These are phyloP conservation scores for Sylvilagus bachmani DNA, from an alignment of 2,113 vertebrate species.

Conservation along the genomic window DNA sequence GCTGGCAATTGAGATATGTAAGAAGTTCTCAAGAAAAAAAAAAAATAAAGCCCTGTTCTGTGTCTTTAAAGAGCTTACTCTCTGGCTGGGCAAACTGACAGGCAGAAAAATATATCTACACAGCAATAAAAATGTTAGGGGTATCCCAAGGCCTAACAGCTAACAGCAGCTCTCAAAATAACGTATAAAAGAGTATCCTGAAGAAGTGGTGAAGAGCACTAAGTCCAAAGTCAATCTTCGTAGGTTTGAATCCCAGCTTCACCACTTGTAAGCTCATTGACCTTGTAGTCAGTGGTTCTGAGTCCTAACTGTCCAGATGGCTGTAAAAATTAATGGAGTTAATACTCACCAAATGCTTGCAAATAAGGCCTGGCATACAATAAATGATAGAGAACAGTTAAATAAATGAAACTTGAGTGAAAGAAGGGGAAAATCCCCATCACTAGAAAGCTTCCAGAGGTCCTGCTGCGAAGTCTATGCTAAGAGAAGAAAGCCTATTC, in stretches of 20 bases:
- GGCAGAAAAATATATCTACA: not conserved
- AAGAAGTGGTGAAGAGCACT: not conserved
- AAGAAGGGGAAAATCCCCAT: not conserved
- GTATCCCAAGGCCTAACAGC: too few relatives aligned
- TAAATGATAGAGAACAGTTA: not conserved
- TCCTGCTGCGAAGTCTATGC: not conserved
- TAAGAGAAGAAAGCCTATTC: not conserved
- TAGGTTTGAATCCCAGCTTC: not conserved
- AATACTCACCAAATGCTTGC: conserved; percentile 6
- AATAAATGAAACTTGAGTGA: not conserved
- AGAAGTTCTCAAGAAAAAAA: not conserved
- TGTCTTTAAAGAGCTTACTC: not conserved
- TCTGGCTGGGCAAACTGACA: not conserved
- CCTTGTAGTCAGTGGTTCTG: not conserved
- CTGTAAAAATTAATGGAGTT: not conserved
- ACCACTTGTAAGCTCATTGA: not conserved
- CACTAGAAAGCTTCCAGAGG: not conserved
- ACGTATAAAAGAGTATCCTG: rapidly evolving
- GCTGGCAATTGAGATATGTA: not conserved
- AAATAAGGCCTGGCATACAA: not conserved
- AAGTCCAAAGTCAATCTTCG: not conserved
- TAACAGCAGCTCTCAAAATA: not conserved
- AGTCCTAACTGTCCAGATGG: not conserved
- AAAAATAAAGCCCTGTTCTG: too few relatives aligned
- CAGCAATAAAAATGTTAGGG: not conserved